Base-by-base conservation (phyloP, 2,797 vertebrate genomes). In the Semotilus atromaculatus region DNA sequence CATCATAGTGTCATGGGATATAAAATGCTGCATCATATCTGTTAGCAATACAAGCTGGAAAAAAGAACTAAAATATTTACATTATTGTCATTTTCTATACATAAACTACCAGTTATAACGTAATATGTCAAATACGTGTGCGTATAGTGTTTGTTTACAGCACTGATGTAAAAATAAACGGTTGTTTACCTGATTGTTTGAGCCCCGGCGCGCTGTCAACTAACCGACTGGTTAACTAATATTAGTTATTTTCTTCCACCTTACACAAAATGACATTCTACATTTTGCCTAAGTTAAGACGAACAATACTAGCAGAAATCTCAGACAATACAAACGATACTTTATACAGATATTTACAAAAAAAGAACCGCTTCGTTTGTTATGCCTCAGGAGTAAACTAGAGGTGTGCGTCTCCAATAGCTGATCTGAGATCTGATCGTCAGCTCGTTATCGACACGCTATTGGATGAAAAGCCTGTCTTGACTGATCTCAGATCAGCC, bases 171-270 rank as follows among this genome's bases (percentile, higher is more conserved):
- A 36, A 85, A 38, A 72, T 64, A 71, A 72, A 80, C 76, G 48
- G 21, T 85, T 85, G 83, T 85, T 80, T 85, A 85, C 83, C 83
- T 85, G 67, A 72, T 48, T 71, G 26, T 53, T 51, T 74, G n/a
- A 76, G 64, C 8, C 10, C 43, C 73, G 6, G 43, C 18, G 64
- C 19, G 64, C 31, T 71, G 38, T 53, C 64, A 78, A 58, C 48
- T 58, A n/a, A 77, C 73, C 40, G 29, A 64, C 67, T 48, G 67
- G 16, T 72, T 51, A 40, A 76, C 34, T 19, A 29, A 8, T 3
- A 3, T 31, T 31, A 23, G 13, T 55, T 62, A 29, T 38, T 48
- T 64, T 48, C 23, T 79, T 14, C 26, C 55, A 43, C 34, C 11
- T n/a, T 5, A 23, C 8, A 62, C 21, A 71, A 51, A 68, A 51